Percentiles rank a stretch among this genome's conserved stretches.
Conservation (phyloP, 2,888 invertebrate genomes). For the Griposia aprilina region DNA sequence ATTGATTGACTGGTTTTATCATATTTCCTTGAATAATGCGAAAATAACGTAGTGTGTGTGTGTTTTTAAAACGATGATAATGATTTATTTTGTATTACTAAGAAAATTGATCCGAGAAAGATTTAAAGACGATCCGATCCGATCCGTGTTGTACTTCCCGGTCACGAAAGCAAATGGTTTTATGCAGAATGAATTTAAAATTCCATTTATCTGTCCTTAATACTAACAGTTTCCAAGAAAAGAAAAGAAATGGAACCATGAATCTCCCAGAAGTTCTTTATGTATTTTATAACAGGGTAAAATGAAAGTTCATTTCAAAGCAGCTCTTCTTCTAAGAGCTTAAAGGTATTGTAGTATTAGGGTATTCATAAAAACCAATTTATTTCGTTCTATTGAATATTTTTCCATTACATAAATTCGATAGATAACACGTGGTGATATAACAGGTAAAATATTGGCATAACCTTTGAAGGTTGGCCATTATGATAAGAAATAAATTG, state of each 20-base stretch:
- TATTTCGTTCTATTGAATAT: conserved; percentile 19
- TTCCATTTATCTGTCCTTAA: not conserved
- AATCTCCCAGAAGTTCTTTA: not conserved
- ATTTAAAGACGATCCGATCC: not conserved
- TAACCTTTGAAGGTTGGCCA: conserved; percentile 16
- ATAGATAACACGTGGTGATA: conserved; percentile 10
- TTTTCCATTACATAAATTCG: conserved; percentile 28
- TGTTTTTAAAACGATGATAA: not conserved
- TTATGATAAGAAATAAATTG: conserved; percentile 23
- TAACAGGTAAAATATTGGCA: conserved; percentile 43
- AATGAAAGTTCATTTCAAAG: not conserved
- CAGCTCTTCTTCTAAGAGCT: not conserved
- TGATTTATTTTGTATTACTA: not conserved
- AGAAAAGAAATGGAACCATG: not conserved
- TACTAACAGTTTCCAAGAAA: conserved; percentile 3
- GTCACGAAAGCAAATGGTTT: conserved; percentile 7
- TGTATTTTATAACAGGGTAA: not conserved
- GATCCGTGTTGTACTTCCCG: not conserved
- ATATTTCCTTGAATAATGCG: not conserved
- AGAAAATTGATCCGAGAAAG: not conserved
- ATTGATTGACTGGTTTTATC: conserved; percentile 2
- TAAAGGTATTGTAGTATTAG: conserved; percentile 1
- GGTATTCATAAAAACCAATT: conserved; percentile 4
- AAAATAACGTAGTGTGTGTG: too few species aligned
- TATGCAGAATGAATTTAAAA: not conserved